These are phyloP conservation scores for Illadopsis cleaveri DNA, from an alignment of 2,113 vertebrate species.

Conservation along the genomic window DNA sequence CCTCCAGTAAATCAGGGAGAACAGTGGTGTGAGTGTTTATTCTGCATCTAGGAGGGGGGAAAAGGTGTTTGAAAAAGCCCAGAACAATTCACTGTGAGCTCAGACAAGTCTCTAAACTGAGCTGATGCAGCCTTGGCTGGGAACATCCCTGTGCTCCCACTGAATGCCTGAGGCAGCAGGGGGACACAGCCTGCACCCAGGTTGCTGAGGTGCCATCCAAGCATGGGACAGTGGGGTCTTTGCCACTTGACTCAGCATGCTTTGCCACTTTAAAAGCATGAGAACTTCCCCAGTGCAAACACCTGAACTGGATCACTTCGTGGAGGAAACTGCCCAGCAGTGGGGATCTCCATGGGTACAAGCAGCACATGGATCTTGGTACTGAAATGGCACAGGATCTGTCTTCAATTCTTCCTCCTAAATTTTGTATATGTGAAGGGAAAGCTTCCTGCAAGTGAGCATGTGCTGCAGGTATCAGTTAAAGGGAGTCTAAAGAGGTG, in stretches of 20 bases:
- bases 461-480: neutral
- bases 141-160: neutral
- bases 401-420: neutral
- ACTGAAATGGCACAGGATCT: neutral
- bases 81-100: neutral
- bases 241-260: neutral
- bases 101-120: neutral
- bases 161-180: neutral
- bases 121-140: neutral
- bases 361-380: neutral
- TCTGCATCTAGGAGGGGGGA: neutral
- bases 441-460: neutral
- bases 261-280: too few species aligned
- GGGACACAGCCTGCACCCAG: neutral
- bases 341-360: neutral
- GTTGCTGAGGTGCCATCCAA: neutral
- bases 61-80: neutral
- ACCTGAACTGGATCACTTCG: neutral
- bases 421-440: neutral
- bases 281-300: neutral
- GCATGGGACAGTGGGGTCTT: rapidly evolving
- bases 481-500: neutral
- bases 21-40: neutral
- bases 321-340: neutral
- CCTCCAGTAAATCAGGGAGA: neutral